These are phyloP conservation scores for Agriotes lineatus DNA, from an alignment of 2,888 invertebrate species.

Conservation along the genomic window DNA sequence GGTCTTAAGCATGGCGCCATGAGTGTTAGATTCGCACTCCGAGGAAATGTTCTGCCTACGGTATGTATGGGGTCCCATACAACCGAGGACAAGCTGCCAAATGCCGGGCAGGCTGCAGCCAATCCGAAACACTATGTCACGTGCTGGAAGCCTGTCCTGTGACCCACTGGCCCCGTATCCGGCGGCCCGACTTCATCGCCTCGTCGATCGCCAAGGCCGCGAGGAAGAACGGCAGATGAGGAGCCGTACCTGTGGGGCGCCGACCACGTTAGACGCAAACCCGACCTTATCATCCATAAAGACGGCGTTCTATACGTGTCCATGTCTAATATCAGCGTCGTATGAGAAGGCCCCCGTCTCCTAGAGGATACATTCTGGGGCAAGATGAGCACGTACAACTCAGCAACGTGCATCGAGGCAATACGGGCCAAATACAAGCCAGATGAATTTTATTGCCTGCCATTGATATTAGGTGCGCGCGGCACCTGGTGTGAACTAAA, in stretches of 20 bases:
- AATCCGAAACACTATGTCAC: neutral
- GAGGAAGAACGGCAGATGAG: too few relatives aligned
- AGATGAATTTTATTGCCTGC: too few relatives aligned
- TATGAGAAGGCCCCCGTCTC: neutral
- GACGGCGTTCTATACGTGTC: neutral
- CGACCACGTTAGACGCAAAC: neutral
- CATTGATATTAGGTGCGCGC: too few relatives aligned
- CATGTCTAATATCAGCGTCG: neutral
- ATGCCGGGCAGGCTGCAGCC: too few relatives aligned
- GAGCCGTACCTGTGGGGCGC: too few relatives aligned
- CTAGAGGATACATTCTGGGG: neutral
- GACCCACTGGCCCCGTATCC: neutral
- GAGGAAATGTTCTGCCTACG: slow-evolving; percentile 48
- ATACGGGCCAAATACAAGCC: neutral
- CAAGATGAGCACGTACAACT: neutral
- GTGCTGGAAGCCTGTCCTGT: neutral
- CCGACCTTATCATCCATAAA: neutral
- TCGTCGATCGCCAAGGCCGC: neutral
- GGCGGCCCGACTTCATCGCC: neutral
- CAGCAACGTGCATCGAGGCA: neutral
- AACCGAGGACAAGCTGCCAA: too few relatives aligned
- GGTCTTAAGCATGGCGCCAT: too few relatives aligned
- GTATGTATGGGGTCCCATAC: too few relatives aligned
- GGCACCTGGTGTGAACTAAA: too few relatives aligned
- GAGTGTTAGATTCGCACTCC: too few relatives aligned